These are phyloP conservation scores for Aramus guarauna DNA, from an alignment of 2,113 vertebrate species.

Conservation along the genomic window DNA sequence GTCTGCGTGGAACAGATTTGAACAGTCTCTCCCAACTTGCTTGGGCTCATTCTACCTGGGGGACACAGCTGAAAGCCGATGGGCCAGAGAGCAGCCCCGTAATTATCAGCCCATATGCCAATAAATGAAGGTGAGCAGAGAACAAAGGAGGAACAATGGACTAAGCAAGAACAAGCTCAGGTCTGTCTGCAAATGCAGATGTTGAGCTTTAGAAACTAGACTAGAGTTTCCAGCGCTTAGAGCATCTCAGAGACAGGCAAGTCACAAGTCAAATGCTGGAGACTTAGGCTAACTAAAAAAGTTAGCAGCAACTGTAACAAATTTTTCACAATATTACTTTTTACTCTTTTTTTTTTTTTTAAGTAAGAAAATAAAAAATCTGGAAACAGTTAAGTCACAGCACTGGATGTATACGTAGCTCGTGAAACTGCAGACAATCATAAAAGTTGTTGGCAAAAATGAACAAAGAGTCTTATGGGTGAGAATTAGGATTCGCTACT, in stretches of 20 bases:
- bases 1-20: neutral
- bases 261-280: neutral
- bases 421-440: constrained; percentile 3
- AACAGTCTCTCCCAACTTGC: neutral
- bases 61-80: neutral
- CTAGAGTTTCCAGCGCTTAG: neutral
- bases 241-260: neutral
- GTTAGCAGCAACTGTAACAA: neutral
- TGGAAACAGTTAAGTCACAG: constrained; percentile 3
- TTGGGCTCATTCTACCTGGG: neutral
- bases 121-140: neutral
- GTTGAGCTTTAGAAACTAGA: neutral
- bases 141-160: neutral
- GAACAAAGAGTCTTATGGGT: neutral
- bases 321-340: neutral
- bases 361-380: neutral
- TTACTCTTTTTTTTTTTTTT: neutral
- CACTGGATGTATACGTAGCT: neutral
- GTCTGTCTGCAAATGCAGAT: neutral
- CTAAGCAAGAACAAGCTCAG: neutral
- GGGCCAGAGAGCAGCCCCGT: neutral
- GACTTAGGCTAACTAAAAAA: neutral
- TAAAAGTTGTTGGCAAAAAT: neutral
- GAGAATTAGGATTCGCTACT: constrained; percentile 27
- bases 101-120: neutral